Conservation (phyloP, 2,888 invertebrate species). For the Biston stratarius region DNA sequence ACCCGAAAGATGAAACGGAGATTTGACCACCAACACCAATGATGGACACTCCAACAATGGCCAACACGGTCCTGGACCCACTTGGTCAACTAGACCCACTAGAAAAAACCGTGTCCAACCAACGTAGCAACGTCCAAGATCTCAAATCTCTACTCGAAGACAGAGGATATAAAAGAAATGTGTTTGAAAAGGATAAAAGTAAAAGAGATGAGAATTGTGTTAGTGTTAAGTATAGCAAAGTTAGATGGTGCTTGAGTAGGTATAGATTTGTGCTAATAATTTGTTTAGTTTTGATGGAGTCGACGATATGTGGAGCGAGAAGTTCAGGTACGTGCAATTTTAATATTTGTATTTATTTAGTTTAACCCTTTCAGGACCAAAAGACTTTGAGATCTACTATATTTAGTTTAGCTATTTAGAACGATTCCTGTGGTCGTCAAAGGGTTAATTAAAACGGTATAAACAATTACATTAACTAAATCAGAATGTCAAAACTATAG, state of each 20-base stretch:
- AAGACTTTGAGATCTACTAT: no score
- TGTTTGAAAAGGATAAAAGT: conserved; percentile 56
- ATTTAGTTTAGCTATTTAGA: no score
- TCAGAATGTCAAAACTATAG: no score
- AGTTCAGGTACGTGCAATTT: conserved; percentile 74
- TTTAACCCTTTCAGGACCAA: no score
- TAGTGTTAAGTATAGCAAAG: conserved; percentile 66
- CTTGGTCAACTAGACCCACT: conserved; percentile 56
- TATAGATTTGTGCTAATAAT: conserved; percentile 76
- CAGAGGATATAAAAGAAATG: conserved; percentile 69
- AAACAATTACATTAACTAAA: no score
- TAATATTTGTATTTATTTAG: no score
- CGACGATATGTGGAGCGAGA: conserved; percentile 69
- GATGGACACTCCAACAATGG: conserved; percentile 54
- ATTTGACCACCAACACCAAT: conserved; percentile 68
- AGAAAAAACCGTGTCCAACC: conserved; percentile 68
- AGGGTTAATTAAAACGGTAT: no score
- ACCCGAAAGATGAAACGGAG: conserved; percentile 66
- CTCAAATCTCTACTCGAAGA: conserved; percentile 80
- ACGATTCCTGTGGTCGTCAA: no score
- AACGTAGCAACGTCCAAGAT: conserved; percentile 66
- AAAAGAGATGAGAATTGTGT: conserved; percentile 58
- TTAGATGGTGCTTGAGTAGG: conserved; percentile 74
- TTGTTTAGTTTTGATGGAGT: conserved; percentile 69
- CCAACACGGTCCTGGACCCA: conserved; percentile 54